Base-by-base conservation (phyloP, 2,888 invertebrate genomes). In the Ellobium chinense region DNA sequence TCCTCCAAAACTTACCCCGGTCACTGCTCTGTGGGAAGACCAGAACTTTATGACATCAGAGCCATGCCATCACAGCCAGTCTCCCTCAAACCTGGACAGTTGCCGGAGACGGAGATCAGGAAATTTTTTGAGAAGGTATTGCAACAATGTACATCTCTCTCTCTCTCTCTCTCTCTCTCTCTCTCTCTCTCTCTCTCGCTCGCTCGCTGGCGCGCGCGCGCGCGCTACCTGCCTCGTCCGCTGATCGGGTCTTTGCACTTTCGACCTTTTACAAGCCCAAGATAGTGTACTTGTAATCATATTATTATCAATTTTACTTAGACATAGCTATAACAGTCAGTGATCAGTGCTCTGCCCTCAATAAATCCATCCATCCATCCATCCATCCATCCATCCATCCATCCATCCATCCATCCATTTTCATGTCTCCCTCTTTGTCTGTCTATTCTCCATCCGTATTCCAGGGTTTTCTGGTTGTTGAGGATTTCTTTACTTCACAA, bases 381-480 rank as follows among this genome's bases (percentile, higher is more conserved):
- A 46, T 46, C 18, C 46, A 46, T 46, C 18, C 46, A 46, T 46
- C 18, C 46, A 46, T 46, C 18, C 46, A 46, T 46, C 18, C 18
- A 12, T 46, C 7, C 46, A 46, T 46, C 18, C 46, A 46, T 46
- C 18, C 46, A 46, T 46, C 18, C 46, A 46, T 12, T 46, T 46
- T 18, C 7, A 12, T 46, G 9, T 12, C 18, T 46, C 46, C 29
- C 27, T 70, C 70, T 54, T 46, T 70, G n/a, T n/a, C n/a, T n/a
- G n/a, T n/a, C n/a, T n/a, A n/a, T n/a, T n/a, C n/a, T n/a, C n/a
- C 74, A 60, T 21, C n/a, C 63, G 34, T 29, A 24, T 34, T 58
- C 4, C 34, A 73, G 73, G 73, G 73, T 34, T 73, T 31, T 24
- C n/a, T 73, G 1, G 58, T 73, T n/a, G 73, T 73, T 9, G 73